Base-by-base conservation (phyloP, 2,888 invertebrate genomes). In the Cosmopolites sordidus region DNA sequence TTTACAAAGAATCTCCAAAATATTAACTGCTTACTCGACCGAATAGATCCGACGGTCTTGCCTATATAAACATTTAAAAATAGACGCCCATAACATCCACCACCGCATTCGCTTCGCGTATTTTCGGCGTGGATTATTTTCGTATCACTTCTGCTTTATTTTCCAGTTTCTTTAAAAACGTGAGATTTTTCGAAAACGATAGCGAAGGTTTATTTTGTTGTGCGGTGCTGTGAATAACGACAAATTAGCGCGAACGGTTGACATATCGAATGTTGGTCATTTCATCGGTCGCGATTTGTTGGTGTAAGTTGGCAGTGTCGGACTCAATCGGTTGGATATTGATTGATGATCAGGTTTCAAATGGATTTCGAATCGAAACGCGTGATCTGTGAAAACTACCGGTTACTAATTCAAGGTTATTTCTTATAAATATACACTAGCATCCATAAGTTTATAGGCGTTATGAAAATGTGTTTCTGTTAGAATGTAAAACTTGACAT, bases 41-140 rank as follows among this genome's bases (percentile, higher is more conserved):
- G 11, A 11, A 4, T 33, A 33, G 33, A 12, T 33, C 33, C 11
- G 3, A 33, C 33, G n/a, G 33, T 4, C n/a, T 12, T 12, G 33
- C 33, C 33, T 11, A 33, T 38, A 51, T 51, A 48, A 52, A 48
- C 48, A 44, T 44, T 48, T 48, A 56, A 56, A 56, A 56, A 51
- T 51, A 51, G 51, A 17, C 18, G 12, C 5, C 48, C 51, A 48
- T 56, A 51, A 56, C 51, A 56, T 51, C 47, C 51, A 47, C 33
- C 30, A 47, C 48, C 48, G 48, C 48, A 43, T 42, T 43, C 42
- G 15, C 17, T 27, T 33, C 40, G 48, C 12, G 12, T 55, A 56
- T 56, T 56, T 56, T 51, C 43, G 43, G 51, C 47, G 33, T 16
- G 17, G 51, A 16, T 51, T 56, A 56, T 56, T 56, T 56, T 56